These are phyloP conservation scores for Platalea minor DNA, from an alignment of 2,797 vertebrate species.

Conservation along the genomic window DNA sequence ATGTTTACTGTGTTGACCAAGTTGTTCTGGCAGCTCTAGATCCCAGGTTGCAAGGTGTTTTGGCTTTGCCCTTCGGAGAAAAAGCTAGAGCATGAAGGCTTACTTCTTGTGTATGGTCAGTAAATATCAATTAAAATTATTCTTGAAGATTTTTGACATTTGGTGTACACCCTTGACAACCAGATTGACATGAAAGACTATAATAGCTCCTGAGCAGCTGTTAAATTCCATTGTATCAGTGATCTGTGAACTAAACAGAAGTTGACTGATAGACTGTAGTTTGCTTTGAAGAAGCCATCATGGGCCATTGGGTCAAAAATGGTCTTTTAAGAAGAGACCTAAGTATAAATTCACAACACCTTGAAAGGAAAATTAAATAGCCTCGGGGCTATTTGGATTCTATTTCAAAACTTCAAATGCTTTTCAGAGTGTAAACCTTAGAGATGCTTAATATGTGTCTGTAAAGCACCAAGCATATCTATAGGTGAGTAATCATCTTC, in stretches of 20 bases:
- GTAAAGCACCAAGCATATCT: neutral
- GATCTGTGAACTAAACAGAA: slow-evolving; percentile 59
- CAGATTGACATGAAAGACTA: slow-evolving; percentile 29
- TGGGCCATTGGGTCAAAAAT: slow-evolving; percentile 52
- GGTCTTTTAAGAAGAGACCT: neutral
- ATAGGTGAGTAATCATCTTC: neutral
- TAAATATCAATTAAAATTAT: slow-evolving; percentile 55
- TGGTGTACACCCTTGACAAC: slow-evolving; percentile 13
- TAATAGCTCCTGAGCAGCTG: slow-evolving; percentile 50
- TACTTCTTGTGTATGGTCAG: neutral
- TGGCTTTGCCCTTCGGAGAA: neutral
- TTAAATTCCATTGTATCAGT: slow-evolving; percentile 45
- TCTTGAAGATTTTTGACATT: slow-evolving; percentile 24
- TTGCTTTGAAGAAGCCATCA: slow-evolving; percentile 41
- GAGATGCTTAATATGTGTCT: neutral
- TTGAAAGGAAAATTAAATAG: slow-evolving; percentile 19
- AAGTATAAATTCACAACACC: slow-evolving; percentile 10
- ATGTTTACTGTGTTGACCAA: slow-evolving; percentile 44
- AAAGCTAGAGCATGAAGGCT: neutral
- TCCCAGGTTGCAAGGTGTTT: neutral
- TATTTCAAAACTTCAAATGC: neutral
- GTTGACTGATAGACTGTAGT: slow-evolving; percentile 28
- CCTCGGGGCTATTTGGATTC: neutral
- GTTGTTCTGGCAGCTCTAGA: slow-evolving; percentile 16
- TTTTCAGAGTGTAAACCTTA: neutral